These are phyloP conservation scores for Trichomycterus rosablanca DNA, from an alignment of 2,113 vertebrate genomes.

Conservation along the genomic window DNA sequence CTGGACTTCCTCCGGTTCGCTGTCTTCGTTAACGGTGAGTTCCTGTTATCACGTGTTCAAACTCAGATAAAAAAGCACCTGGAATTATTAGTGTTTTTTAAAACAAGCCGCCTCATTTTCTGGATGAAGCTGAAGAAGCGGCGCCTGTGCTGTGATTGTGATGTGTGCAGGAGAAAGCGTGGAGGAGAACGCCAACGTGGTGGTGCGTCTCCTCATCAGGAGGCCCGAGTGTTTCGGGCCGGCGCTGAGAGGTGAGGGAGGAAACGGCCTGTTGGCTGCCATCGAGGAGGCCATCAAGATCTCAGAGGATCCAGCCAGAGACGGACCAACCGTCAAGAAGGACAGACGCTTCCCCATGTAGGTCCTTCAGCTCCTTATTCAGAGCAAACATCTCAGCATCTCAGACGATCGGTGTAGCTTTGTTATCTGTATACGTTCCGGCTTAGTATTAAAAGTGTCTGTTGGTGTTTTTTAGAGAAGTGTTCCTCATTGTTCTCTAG, in stretches of 20 bases:
- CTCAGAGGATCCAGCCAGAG: conserved; percentile 85
- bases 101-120: no score
- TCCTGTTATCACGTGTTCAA: background rate
- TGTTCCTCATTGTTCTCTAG: no score
- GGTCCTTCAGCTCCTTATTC: conserved; percentile 2
- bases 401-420: background rate
- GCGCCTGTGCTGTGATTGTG: background rate
- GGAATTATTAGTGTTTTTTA: no score
- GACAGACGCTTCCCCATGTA: conserved; percentile 79
- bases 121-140: no score
- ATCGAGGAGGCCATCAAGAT: conserved; percentile 91
- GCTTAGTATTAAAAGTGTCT: no score
- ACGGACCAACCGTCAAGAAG: conserved; percentile 83
- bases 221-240: conserved; percentile 89
- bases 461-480: background rate
- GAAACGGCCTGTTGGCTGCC: conserved; percentile 82
- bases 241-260: conserved; percentile 84
- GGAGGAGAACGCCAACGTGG: conserved; percentile 89
- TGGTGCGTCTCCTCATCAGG: conserved; percentile 85
- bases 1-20: conserved; percentile 89
- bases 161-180: conserved; percentile 77
- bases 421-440: no score
- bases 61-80: no score
- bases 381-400: no score
- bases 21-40: conserved; percentile 83